These are phyloP conservation scores for Erebia palarica DNA, from an alignment of 2,888 invertebrate species.

Conservation along the genomic window DNA sequence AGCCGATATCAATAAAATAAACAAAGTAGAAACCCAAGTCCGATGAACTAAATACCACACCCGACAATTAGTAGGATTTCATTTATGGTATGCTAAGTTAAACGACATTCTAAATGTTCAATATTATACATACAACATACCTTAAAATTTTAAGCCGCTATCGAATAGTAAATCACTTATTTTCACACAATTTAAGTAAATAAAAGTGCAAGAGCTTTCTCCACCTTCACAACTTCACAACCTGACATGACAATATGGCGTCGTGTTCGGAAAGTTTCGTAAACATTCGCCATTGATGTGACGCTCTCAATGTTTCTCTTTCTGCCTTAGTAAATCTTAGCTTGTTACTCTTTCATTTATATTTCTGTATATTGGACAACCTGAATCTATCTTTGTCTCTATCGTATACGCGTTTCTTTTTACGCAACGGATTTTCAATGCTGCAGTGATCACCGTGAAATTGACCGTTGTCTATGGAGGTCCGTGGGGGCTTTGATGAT, in stretches of 20 bases:
- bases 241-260: slow-evolving; percentile 79
- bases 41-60: slow-evolving; percentile 75
- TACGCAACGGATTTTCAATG: slow-evolving; percentile 6
- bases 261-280: slow-evolving; percentile 54
- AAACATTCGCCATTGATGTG: slow-evolving; percentile 44
- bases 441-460: too few relatives aligned
- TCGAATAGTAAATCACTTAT: slow-evolving; percentile 49
- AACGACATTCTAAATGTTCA: slow-evolving; percentile 11
- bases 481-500: too few relatives aligned
- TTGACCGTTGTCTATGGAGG: too few relatives aligned
- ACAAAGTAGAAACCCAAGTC: slow-evolving; percentile 57
- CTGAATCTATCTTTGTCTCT: background rate
- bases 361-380: slow-evolving; percentile 12
- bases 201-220: slow-evolving; percentile 49
- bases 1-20: slow-evolving; percentile 68
- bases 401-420: slow-evolving; percentile 22
- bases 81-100: slow-evolving; percentile 38
- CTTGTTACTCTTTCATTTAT: slow-evolving; percentile 20
- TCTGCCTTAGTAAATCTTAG: slow-evolving; percentile 23
- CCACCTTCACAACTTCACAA: slow-evolving; percentile 56
- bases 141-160: slow-evolving; percentile 56
- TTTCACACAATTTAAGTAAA: slow-evolving; percentile 49
- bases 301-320: slow-evolving; percentile 46
- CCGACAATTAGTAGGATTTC: slow-evolving; percentile 57
- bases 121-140: slow-evolving; percentile 57